Evolutionary conservation across 2,113 vertebrate species (phyloP), one percentile per base, ranked within the genome.

Genomic region (Neopipo cinnamomea): DNA sequence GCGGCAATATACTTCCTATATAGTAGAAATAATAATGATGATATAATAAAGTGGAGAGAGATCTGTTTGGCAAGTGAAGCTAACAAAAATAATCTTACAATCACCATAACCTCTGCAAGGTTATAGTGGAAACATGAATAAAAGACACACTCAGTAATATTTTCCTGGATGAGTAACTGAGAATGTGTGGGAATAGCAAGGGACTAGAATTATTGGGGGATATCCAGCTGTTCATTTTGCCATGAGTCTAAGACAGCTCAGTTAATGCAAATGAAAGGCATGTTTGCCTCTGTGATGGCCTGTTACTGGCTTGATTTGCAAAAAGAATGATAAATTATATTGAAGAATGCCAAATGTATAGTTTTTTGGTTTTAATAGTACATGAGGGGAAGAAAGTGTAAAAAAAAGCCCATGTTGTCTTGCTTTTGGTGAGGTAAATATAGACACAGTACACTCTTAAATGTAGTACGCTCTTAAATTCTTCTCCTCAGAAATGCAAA

Each of bases 61-160:
- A 97, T 96, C 56, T 94, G 82, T 94, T 97, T 96, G 94, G 92
- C 78, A 95, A 87, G 46, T 17, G 71, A 95, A 89, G 41, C 78
- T 96, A 95, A 96, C 75, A 93, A 92, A 97, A 97, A 92, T 85
- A 96, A 95, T 78, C 85, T 92, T 89, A 68, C 95, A 96, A 90
- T 67, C 87, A 85, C 95, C 95, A 95, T 28, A 47, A 96, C 65
- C 89, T 94, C 76, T 73, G 23, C 52, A 87, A 62, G 85, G 73
- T 84, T 96, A 84, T 24, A 81, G 72, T 90, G 93, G 89, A 84
- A 97, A 94, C 71, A 96, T 88, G 93, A 96, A 96, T 93, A 89
- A 96, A 96, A 85, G 62, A 47, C 91, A 49, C 44, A 24, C 25
- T 85, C 82, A 47, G 58, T 92, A 81, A 68, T 93, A 72, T 91